phyloP scores from a whole-genome alignment of 1,140 invertebrate genomes.

The Muscidifurax raptorellus region DNA sequence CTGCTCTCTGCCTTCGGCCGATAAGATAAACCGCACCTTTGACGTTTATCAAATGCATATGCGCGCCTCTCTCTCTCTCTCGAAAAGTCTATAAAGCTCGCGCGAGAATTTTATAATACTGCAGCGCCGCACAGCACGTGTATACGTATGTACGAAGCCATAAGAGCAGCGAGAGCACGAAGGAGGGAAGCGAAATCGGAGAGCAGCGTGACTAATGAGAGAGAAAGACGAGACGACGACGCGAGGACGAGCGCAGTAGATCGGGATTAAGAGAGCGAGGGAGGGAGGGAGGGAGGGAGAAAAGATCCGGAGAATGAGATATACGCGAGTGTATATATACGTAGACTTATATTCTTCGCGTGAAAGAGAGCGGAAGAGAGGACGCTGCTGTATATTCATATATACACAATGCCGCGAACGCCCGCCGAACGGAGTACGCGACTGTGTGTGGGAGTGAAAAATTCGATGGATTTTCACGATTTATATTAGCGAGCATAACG shows the following conservation, averaged over 20 bases:
- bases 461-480: not conserved
- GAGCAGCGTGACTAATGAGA: constrained; percentile 43
- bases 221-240: constrained; percentile 23
- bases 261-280: constrained; percentile 28
- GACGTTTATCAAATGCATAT: not conserved
- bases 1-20: too few relatives aligned
- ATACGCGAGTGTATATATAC: too few relatives aligned
- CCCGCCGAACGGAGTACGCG: not conserved
- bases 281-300: too few relatives aligned
- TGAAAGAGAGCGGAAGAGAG: constrained; percentile 25
- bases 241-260: not conserved
- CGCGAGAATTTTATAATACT: too few relatives aligned
- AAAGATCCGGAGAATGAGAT: constrained; percentile 36
- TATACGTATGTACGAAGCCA: not conserved
- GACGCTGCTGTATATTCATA: not conserved
- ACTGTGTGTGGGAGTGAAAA: not conserved
- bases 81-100: too few relatives aligned
- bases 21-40: not conserved
- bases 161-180: not conserved
- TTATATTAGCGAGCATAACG: too few relatives aligned
- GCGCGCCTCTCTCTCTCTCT: too few relatives aligned
- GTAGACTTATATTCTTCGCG: too few relatives aligned
- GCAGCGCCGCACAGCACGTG: not conserved
- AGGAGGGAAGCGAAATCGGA: constrained; percentile 29
- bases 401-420: not conserved